These are phyloP conservation scores for Erebia ligea DNA, from an alignment of 2,888 invertebrate genomes.

Conservation along the genomic window DNA sequence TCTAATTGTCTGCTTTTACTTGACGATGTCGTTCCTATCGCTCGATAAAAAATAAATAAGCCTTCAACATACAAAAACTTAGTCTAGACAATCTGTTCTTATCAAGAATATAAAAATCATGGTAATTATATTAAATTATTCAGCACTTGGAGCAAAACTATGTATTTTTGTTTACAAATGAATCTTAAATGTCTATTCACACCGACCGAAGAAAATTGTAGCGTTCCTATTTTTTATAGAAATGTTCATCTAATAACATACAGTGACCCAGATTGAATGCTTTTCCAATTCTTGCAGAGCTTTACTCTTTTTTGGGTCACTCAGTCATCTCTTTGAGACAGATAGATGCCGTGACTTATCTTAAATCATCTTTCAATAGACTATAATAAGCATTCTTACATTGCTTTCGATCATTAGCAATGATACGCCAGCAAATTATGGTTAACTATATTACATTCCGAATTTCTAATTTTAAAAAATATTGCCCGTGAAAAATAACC, in stretches of 20 bases:
- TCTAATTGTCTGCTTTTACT: conserved; percentile 68
- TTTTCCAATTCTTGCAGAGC: background rate
- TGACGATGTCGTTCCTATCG: conserved; percentile 26
- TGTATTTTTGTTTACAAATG: background rate
- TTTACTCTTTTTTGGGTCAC: background rate
- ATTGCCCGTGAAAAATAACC: no score
- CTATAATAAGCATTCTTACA: background rate
- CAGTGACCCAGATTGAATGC: background rate
- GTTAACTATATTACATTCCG: no score
- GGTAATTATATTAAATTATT: background rate
- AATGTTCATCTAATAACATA: background rate
- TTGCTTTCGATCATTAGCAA: background rate
- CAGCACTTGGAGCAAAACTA: background rate
- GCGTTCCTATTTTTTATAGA: background rate
- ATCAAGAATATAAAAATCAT: background rate
- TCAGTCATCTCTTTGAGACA: conserved; percentile 9
- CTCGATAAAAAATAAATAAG: background rate
- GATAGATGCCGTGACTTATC: background rate
- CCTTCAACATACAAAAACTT: background rate
- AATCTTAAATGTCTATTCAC: background rate
- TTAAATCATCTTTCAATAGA: background rate
- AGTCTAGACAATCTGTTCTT: background rate
- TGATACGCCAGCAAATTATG: background rate
- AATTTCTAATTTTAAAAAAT: no score
- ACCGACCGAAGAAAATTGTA: background rate